Evolutionary conservation across 2,113 vertebrate genomes (phyloP).

Genomic region (Ia io): DNA sequence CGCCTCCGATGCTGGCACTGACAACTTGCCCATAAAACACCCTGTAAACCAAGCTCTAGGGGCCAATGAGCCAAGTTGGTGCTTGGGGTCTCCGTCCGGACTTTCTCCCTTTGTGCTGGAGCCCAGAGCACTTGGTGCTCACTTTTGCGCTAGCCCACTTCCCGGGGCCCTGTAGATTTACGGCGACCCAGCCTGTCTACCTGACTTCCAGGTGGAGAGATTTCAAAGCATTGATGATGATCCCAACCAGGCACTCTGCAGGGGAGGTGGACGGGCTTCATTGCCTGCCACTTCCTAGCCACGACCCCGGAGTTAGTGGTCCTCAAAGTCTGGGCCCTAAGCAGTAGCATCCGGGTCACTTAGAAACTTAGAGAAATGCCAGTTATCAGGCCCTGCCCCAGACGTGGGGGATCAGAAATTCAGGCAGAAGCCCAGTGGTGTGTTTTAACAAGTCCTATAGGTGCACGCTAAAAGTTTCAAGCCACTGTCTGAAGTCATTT

Average conservation of each 20-base stretch:
- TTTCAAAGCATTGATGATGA: background rate
- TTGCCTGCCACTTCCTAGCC: background rate
- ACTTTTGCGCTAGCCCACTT: background rate
- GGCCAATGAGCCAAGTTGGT: background rate
- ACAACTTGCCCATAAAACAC: background rate
- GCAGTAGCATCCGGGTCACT: fast-evolving
- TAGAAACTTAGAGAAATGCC: background rate
- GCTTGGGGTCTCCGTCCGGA: fast-evolving
- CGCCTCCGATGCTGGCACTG: background rate
- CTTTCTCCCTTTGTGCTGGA: background rate
- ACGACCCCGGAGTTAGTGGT: background rate
- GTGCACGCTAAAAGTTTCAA: fast-evolving
- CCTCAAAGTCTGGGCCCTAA: background rate
- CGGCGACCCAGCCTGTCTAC: background rate
- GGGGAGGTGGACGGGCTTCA: too few relatives aligned
- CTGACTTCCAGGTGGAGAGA: background rate
- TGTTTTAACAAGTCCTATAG: background rate
- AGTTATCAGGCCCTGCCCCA: background rate
- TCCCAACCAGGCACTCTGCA: background rate
- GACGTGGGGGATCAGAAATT: background rate
- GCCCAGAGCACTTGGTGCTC: background rate
- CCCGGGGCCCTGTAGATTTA: background rate
- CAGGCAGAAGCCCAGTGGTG: fast-evolving
- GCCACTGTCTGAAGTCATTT: background rate
- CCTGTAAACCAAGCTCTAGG: background rate